Conservation (phyloP, 2,888 invertebrate species). For the Octodonta nipae region DNA sequence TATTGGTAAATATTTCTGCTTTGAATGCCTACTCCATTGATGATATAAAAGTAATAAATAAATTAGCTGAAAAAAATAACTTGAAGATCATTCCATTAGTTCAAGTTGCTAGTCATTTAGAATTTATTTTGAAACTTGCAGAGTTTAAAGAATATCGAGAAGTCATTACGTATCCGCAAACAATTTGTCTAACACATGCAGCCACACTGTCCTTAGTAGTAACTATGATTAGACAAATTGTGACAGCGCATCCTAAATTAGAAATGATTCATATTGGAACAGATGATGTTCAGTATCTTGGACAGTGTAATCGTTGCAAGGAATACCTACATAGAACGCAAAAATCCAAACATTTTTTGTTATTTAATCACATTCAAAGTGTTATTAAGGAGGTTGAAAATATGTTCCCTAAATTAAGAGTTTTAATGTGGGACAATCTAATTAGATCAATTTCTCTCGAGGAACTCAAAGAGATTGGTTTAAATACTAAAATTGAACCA, state of each 20-base stretch:
- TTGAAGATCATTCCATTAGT: conserved; percentile 65
- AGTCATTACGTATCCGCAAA: conserved; percentile 43
- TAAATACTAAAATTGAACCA: conserved; percentile 42
- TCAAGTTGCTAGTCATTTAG: conserved; percentile 79
- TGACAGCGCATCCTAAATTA: conserved; percentile 41
- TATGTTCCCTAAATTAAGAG: conserved; percentile 39
- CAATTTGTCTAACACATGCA: conserved; percentile 55
- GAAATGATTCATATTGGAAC: conserved; percentile 59
- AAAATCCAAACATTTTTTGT: conserved; percentile 44
- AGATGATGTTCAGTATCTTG: conserved; percentile 64
- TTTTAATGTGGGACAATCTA: conserved; percentile 77
- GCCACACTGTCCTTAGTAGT: conserved; percentile 44
- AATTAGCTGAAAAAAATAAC: conserved; percentile 41
- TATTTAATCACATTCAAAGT: conserved; percentile 46
- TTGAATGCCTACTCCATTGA: conserved; percentile 47
- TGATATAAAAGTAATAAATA: conserved; percentile 40
- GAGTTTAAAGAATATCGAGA: conserved; percentile 56
- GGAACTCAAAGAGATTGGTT: conserved; percentile 35
- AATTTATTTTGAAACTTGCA: conserved; percentile 60
- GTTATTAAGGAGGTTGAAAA: conserved; percentile 39
- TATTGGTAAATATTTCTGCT: conserved; percentile 45
- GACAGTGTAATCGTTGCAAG: conserved; percentile 42
- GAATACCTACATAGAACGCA: conserved; percentile 26
- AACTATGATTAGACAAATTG: conserved; percentile 59
- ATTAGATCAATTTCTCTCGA: conserved; percentile 43